Percentiles rank a stretch among this genome's conserved stretches.
phyloP scores from a whole-genome alignment of 2,113 vertebrate species.

The Dolichallabes microphthalmus region DNA sequence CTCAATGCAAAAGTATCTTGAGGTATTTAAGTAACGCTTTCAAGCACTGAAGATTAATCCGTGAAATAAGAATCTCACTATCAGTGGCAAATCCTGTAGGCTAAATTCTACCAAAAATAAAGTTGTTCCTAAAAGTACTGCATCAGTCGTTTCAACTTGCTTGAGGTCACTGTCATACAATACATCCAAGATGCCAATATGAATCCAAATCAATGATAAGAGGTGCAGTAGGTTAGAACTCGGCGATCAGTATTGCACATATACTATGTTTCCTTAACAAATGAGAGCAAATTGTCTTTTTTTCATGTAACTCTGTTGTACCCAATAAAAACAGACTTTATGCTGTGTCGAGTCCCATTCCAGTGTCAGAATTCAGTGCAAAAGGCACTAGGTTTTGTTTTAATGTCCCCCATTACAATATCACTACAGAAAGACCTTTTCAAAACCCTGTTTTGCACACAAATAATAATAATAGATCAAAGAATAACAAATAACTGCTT shows the following conservation, averaged over 20 bases:
- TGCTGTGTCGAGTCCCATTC: slow-evolving; percentile 66
- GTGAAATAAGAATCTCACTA: slow-evolving; percentile 24
- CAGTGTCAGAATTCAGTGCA: slow-evolving; percentile 67
- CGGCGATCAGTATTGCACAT: slow-evolving; percentile 48
- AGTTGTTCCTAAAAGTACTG: slow-evolving; percentile 48
- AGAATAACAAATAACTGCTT: slow-evolving; percentile 36
- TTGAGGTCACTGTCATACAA: slow-evolving; percentile 55
- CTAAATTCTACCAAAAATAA: slow-evolving; percentile 40
- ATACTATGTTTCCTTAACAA: slow-evolving; percentile 33
- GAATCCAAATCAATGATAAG: slow-evolving; percentile 46
- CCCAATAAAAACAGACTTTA: slow-evolving; percentile 53
- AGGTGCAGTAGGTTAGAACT: slow-evolving; percentile 39
- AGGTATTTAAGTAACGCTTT: slow-evolving; percentile 55
- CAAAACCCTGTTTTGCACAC: slow-evolving; percentile 50
- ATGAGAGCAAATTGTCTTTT: slow-evolving; percentile 19
- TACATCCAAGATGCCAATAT: slow-evolving; percentile 59
- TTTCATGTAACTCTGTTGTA: slow-evolving; percentile 19
- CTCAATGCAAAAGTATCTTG: slow-evolving; percentile 42
- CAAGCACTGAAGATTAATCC: slow-evolving; percentile 45
- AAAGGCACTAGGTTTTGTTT: slow-evolving; percentile 71
- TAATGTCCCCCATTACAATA: slow-evolving; percentile 60
- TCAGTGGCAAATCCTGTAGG: slow-evolving; percentile 32
- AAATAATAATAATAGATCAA: not conserved
- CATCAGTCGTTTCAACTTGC: slow-evolving; percentile 45
- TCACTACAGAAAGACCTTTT: slow-evolving; percentile 58